Evolutionary conservation across 2,797 vertebrate genomes (phyloP).

Genomic region (Molothrus aeneus): DNA sequence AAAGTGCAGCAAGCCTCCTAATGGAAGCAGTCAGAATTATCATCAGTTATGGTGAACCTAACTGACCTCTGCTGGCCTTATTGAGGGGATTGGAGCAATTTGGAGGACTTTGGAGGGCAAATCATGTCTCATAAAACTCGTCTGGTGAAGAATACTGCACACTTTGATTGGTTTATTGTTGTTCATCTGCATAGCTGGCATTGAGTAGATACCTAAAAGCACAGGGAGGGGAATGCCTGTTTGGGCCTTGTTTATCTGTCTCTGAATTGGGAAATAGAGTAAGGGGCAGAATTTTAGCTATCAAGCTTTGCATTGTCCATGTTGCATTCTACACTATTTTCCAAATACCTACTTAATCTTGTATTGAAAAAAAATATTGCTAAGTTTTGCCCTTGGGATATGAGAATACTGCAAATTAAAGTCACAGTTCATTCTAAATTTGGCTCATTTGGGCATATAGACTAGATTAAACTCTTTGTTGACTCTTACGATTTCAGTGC

Average conservation of each 20-base stretch:
- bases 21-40: not conserved
- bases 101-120: not conserved
- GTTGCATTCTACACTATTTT: not conserved
- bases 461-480: not conserved
- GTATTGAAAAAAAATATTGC: not conserved
- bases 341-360: not conserved
- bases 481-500: not conserved
- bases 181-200: not conserved
- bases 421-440: not conserved
- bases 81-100: not conserved
- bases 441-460: not conserved
- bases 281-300: not conserved
- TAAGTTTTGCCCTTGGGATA: not conserved
- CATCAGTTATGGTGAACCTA: not conserved
- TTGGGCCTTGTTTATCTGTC: not conserved
- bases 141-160: not conserved
- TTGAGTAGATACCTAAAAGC: not conserved
- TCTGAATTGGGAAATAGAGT: not conserved
- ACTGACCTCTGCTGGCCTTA: not conserved
- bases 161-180: not conserved
- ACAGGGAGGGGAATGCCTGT: not conserved
- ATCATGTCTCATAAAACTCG: not conserved
- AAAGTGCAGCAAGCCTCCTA: not conserved
- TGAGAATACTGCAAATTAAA: not conserved
- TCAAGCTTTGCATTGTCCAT: not conserved